phyloP scores from a whole-genome alignment of 2,888 invertebrate genomes.

The Julus scanicus region DNA sequence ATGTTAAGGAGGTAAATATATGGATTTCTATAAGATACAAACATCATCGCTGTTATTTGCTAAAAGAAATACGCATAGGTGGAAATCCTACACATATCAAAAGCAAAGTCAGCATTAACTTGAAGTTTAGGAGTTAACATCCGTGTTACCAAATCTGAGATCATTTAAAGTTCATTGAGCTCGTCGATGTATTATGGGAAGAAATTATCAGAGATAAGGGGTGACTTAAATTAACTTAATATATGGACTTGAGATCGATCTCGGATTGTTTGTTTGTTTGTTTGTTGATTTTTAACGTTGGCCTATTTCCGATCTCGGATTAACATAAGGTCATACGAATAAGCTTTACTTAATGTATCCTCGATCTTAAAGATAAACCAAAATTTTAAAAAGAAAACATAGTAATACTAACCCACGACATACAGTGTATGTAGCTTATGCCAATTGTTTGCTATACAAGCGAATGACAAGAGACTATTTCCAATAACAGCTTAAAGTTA shows the following conservation, averaged over 20 bases:
- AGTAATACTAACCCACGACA: constrained; percentile 11
- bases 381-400: neutral
- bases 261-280: too few relatives aligned
- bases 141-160: neutral
- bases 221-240: too few relatives aligned
- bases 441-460: neutral
- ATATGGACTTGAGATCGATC: too few relatives aligned
- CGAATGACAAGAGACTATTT: neutral
- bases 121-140: neutral
- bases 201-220: too few relatives aligned
- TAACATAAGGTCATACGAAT: too few relatives aligned
- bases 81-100: neutral
- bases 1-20: neutral
- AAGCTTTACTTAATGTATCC: neutral
- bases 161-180: too few relatives aligned
- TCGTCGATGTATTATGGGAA: too few relatives aligned
- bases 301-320: too few relatives aligned
- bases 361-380: neutral
- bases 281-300: too few relatives aligned
- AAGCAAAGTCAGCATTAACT: neutral
- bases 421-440: neutral
- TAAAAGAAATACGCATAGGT: neutral
- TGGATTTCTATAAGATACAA: neutral
- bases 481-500: neutral
- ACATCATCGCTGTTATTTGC: neutral